Percentiles rank a stretch among this genome's conserved stretches.
phyloP scores from a whole-genome alignment of 2,113 vertebrate genomes.

The Gobiocypris rarus region DNA sequence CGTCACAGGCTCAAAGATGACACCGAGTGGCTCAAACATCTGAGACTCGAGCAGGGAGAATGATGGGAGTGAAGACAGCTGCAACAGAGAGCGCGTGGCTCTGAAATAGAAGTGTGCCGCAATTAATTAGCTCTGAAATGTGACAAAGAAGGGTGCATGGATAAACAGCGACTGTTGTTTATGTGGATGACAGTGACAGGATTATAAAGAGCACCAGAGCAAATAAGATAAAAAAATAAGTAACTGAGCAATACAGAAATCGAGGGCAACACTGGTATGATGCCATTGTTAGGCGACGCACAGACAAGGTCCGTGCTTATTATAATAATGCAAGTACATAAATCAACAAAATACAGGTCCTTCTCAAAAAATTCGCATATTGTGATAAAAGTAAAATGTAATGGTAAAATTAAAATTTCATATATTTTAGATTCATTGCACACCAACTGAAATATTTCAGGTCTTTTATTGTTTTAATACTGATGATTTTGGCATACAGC shows the following conservation, averaged over 20 bases:
- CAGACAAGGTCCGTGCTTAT: too few species aligned
- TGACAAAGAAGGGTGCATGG: constrained; percentile 31
- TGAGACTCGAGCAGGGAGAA: background rate
- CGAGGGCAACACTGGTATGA: too few species aligned
- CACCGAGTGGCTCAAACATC: background rate
- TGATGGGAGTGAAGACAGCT: background rate
- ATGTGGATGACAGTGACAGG: constrained; percentile 32
- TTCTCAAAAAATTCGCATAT: too few species aligned
- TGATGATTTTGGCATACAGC: too few species aligned
- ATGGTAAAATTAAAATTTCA: too few species aligned
- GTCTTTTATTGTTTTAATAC: too few species aligned
- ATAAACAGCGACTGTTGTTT: constrained; percentile 33
- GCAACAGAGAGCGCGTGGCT: background rate
- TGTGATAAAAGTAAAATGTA: too few species aligned
- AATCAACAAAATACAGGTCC: too few species aligned
- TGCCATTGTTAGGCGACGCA: too few species aligned
- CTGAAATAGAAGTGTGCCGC: constrained; percentile 31
- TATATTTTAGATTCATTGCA: too few species aligned
- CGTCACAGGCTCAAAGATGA: background rate
- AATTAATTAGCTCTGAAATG: constrained; percentile 49
- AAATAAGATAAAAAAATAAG: background rate
- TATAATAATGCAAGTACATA: too few species aligned
- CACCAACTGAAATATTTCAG: too few species aligned
- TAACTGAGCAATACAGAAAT: background rate
- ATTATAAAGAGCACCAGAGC: background rate